phyloP scores from a whole-genome alignment of 2,113 vertebrate genomes.

The Pseudois nayaur region DNA sequence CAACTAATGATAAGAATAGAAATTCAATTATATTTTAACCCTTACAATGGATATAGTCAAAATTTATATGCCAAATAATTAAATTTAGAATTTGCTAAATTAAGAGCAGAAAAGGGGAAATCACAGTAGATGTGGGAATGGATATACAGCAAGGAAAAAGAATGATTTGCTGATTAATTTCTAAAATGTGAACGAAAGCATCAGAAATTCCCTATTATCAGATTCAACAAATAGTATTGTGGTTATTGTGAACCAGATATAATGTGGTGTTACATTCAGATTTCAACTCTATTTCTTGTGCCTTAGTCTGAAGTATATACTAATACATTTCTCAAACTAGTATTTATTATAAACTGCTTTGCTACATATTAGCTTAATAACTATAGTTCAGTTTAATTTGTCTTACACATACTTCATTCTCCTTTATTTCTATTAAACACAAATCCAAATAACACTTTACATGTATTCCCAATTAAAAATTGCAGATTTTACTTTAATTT shows the following conservation, averaged over 20 bases:
- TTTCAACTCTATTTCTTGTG: neutral
- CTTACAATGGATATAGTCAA: neutral
- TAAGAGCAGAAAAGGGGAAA: neutral
- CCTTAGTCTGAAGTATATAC: neutral
- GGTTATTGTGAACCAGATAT: neutral
- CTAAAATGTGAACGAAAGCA: neutral
- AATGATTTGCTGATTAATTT: neutral
- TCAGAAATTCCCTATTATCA: neutral
- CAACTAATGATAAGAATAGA: neutral
- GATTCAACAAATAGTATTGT: neutral
- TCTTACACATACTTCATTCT: neutral
- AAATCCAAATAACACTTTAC: neutral
- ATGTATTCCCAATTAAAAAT: neutral
- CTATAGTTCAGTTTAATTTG: neutral
- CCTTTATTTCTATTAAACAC: neutral
- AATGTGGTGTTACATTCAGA: neutral
- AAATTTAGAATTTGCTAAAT: neutral
- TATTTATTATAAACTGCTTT: neutral
- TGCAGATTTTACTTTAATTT: neutral
- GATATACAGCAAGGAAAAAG: neutral
- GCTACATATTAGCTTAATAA: neutral
- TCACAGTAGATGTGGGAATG: neutral
- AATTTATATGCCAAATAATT: neutral
- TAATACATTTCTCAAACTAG: neutral
- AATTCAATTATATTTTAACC: neutral